Conservation (phyloP, 2,797 vertebrate genomes). For the Pachyuromys duprasi region DNA sequence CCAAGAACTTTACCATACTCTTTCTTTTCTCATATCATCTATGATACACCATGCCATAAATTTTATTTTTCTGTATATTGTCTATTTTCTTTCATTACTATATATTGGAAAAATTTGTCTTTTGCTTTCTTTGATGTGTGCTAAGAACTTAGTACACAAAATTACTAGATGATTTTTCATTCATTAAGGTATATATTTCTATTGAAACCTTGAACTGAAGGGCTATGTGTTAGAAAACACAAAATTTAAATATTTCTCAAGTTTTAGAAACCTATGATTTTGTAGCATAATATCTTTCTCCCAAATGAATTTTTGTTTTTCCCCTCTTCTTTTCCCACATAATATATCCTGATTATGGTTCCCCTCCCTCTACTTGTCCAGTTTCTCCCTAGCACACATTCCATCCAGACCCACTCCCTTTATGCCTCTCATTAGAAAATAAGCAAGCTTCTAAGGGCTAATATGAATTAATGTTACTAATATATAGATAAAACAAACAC, state of each 20-base stretch:
- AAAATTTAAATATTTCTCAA: neutral
- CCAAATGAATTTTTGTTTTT: neutral
- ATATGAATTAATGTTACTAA: neutral
- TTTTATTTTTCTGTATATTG: slow-evolving; percentile 1
- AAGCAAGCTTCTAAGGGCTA: neutral
- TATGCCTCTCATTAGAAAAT: neutral
- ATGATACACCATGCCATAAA: neutral
- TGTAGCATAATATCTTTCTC: neutral
- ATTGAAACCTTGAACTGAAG: neutral
- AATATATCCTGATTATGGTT: neutral
- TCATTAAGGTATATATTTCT: neutral
- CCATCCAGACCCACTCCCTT: neutral
- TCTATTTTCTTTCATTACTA: neutral
- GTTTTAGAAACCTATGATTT: neutral
- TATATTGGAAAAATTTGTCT: neutral
- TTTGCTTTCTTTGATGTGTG: neutral
- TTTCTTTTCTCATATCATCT: neutral
- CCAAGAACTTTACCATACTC: neutral
- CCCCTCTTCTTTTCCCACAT: neutral
- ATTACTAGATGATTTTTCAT: neutral
- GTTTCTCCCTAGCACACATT: neutral
- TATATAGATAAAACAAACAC: neutral
- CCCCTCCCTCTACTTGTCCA: neutral
- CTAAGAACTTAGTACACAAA: neutral
- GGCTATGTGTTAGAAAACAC: neutral